These are phyloP conservation scores for Chaenogobius annularis DNA, from an alignment of 2,113 vertebrate species.

Conservation along the genomic window DNA sequence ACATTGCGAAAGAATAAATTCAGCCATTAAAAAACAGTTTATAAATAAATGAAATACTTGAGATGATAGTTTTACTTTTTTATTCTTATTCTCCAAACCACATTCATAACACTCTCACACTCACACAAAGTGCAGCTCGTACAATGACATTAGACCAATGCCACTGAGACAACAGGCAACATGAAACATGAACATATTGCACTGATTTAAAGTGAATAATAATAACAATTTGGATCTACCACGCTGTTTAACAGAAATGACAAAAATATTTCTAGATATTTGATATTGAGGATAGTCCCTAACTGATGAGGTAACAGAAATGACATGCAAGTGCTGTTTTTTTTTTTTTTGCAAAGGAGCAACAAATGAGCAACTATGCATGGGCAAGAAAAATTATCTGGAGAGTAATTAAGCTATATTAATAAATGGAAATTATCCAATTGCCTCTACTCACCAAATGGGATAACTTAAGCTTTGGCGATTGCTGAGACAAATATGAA, in stretches of 20 bases:
- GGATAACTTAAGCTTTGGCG: slow-evolving; percentile 23
- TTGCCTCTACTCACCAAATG: slow-evolving; percentile 17
- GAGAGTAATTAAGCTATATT: not conserved
- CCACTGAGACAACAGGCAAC: slow-evolving; percentile 58
- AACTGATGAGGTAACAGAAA: slow-evolving; percentile 61
- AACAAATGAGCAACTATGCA: not conserved
- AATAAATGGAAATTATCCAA: slow-evolving; percentile 8
- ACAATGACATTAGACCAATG: slow-evolving; percentile 56
- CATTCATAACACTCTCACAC: slow-evolving; percentile 17
- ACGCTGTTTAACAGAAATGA: slow-evolving; percentile 2
- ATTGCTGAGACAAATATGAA: slow-evolving; percentile 45
- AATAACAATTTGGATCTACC: slow-evolving; percentile 28
- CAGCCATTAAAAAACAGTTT: not conserved
- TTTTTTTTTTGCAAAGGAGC: not conserved
- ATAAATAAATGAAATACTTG: not conserved
- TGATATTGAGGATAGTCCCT: slow-evolving; percentile 24
- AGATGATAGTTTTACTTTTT: slow-evolving; percentile 19
- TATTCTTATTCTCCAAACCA: slow-evolving; percentile 48
- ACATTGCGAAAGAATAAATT: no score
- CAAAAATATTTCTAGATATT: slow-evolving; percentile 15
- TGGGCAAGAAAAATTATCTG: not conserved
- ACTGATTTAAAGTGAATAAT: slow-evolving; percentile 48
- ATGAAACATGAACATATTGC: slow-evolving; percentile 67
- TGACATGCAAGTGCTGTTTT: slow-evolving; percentile 6
- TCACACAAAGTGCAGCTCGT: slow-evolving; percentile 60